Evolutionary conservation across 2,113 vertebrate genomes (phyloP).

Genomic region (Tychaedon coryphoeus): DNA sequence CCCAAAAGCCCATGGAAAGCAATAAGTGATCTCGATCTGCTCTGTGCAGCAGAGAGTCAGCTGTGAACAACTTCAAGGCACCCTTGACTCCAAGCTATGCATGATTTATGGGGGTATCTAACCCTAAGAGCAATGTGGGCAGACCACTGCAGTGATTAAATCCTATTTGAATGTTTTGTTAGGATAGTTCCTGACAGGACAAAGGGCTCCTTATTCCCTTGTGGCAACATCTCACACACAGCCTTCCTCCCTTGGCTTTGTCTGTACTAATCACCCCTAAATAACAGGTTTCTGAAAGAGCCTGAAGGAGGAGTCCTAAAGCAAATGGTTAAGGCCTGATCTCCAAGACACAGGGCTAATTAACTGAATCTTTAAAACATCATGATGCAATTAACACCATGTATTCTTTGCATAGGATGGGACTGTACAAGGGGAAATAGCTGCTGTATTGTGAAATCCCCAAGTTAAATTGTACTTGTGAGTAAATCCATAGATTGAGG

Average conservation of each 20-base stretch:
- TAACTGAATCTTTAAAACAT: conserved; percentile 60
- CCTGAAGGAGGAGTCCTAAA: conserved; percentile 42
- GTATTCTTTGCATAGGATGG: background rate
- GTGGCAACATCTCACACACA: background rate
- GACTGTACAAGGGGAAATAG: background rate
- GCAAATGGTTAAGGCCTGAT: conserved; percentile 31
- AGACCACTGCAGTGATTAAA: conserved; percentile 56
- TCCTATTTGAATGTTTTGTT: conserved; percentile 60
- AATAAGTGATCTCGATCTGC: conserved; percentile 3
- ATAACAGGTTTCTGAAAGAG: conserved; percentile 28
- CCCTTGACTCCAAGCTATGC: conserved; percentile 39
- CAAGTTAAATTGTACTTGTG: background rate
- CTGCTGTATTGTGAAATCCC: background rate
- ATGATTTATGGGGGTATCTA: conserved; percentile 65
- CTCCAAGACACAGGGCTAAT: conserved; percentile 41
- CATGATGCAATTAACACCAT: conserved; percentile 10
- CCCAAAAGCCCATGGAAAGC: conserved; percentile 1
- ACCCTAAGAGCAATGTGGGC: conserved; percentile 43
- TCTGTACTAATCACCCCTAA: conserved; percentile 50
- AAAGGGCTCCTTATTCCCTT: conserved; percentile 56
- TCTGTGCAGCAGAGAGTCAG: conserved; percentile 1
- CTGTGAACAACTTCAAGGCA: conserved; percentile 33
- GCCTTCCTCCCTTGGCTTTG: conserved; percentile 16
- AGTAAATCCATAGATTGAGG: background rate
- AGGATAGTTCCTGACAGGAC: conserved; percentile 64